Evolutionary conservation across 2,888 invertebrate genomes (phyloP).

Genomic region (Thymelicus lineola): DNA sequence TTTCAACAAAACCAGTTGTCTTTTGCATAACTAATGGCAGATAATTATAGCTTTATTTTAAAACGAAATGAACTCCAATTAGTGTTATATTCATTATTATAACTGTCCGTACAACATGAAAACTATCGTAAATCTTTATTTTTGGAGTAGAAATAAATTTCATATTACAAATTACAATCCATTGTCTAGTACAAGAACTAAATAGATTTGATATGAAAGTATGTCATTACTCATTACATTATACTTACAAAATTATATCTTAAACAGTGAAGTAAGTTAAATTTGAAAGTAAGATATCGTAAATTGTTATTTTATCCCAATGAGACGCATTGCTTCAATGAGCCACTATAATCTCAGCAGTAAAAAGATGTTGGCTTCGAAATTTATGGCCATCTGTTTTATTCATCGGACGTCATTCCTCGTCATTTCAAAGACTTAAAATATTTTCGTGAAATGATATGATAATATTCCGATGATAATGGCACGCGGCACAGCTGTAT

Average conservation of each 20-base stretch:
- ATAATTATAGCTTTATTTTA: not conserved
- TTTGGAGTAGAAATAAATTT: not conserved
- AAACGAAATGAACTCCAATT: no score
- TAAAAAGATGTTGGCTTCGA: conserved; percentile 31
- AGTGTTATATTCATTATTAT: not conserved
- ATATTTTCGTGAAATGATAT: conserved; percentile 31
- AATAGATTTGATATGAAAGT: not conserved
- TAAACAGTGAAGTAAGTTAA: not conserved
- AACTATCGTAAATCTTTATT: not conserved
- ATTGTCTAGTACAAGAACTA: no score
- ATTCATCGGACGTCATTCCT: conserved; percentile 32
- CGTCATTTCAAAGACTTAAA: conserved; percentile 30
- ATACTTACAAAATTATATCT: not conserved
- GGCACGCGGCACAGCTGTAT: conserved; percentile 24
- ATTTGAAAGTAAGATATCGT: conserved; percentile 1
- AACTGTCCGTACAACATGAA: not conserved
- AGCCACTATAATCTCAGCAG: conserved; percentile 29
- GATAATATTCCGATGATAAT: conserved; percentile 33
- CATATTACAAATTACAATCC: no score
- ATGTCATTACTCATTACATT: not conserved
- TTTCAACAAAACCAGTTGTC: conserved; percentile 1
- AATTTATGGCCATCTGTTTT: conserved; percentile 37
- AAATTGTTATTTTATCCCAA: conserved; percentile 13
- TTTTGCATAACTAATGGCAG: not conserved
- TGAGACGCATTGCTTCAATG: conserved; percentile 17